A percentile compares a stretch with the other conserved stretches of the same genome.
Evolutionary conservation across 2,113 vertebrate species (phyloP).

Genomic region (Lamprologus callipterus): DNA sequence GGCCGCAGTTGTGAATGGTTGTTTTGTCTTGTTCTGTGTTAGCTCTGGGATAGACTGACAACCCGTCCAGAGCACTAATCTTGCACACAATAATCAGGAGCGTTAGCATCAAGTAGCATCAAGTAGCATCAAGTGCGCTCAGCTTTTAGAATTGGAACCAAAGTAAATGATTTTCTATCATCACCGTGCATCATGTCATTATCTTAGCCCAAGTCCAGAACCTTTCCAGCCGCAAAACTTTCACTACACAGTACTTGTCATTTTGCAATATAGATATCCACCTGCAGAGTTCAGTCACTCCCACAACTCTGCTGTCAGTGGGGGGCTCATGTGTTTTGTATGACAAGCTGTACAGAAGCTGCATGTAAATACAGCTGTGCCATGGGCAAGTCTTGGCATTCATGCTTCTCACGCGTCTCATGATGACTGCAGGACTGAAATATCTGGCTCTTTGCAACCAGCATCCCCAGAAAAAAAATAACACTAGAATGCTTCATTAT

Average conservation of each 20-base stretch:
- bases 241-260: background rate
- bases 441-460: background rate
- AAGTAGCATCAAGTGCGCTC: background rate
- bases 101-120: background rate
- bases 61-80: background rate
- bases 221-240: background rate
- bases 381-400: background rate
- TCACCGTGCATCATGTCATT: background rate
- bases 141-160: background rate
- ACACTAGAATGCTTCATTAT: background rate
- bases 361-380: slow-evolving; percentile 41
- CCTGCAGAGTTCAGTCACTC: slow-evolving; percentile 38
- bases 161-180: background rate
- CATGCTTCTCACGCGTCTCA: background rate
- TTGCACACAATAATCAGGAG: background rate
- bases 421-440: background rate
- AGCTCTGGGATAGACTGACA: background rate
- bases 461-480: background rate
- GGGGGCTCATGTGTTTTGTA: slow-evolving; percentile 15
- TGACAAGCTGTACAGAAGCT: slow-evolving; percentile 19
- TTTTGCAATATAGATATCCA: slow-evolving; percentile 25
- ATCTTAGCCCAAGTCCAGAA: background rate
- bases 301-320: slow-evolving; percentile 1
- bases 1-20: background rate
- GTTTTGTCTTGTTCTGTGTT: background rate